Conservation (phyloP, 2,888 invertebrate species). For the Euclidia mi region DNA sequence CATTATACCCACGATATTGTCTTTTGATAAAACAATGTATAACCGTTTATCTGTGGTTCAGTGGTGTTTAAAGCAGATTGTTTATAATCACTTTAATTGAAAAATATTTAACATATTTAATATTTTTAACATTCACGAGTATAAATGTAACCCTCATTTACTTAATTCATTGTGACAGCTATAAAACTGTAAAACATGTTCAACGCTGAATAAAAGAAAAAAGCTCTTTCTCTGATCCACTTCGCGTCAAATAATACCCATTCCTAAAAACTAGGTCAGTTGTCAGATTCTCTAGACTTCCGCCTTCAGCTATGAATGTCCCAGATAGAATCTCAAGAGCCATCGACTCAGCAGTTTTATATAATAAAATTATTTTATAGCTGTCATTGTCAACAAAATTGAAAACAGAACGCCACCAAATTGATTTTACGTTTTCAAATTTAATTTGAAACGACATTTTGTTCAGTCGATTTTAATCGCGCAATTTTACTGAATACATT, state of each 20-base stretch:
- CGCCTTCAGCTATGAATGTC: background rate
- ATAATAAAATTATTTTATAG: background rate
- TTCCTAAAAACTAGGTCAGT: constrained; percentile 1
- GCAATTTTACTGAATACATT: constrained; percentile 64
- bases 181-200: too few relatives aligned
- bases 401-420: constrained; percentile 4
- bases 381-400: constrained; percentile 1
- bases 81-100: too few relatives aligned
- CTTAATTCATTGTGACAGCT: too few relatives aligned
- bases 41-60: too few relatives aligned
- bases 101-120: too few relatives aligned
- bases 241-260: background rate
- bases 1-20: too few relatives aligned
- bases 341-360: background rate
- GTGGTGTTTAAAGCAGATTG: too few relatives aligned
- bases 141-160: too few relatives aligned
- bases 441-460: constrained; percentile 45
- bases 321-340: background rate
- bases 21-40: too few relatives aligned
- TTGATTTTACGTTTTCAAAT: constrained; percentile 18
- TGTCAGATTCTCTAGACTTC: constrained; percentile 1
- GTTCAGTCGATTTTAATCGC: constrained; percentile 57
- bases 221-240: background rate
- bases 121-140: too few relatives aligned
- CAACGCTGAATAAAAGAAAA: too few relatives aligned